Evolutionary conservation across 2,113 vertebrate genomes (phyloP).

Genomic region (Sturnira hondurensis): DNA sequence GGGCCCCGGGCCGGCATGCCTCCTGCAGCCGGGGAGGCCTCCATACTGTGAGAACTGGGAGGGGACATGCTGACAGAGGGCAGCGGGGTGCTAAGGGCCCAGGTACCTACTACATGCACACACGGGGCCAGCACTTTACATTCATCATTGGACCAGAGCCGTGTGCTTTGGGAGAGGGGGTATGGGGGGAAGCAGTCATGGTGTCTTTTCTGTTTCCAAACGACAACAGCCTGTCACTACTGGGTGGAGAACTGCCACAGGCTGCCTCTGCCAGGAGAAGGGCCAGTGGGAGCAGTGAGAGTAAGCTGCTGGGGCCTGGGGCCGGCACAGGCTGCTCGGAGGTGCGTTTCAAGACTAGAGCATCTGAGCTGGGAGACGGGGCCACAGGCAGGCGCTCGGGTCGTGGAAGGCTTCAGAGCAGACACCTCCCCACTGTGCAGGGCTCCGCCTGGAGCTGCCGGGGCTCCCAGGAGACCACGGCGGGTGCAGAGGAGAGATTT

Average conservation of each 20-base stretch:
- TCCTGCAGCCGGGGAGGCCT: neutral
- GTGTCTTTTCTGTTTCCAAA: constrained; percentile 58
- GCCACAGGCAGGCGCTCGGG: accelerated
- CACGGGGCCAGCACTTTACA: neutral
- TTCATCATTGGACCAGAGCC: accelerated
- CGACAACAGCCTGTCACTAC: constrained; percentile 41
- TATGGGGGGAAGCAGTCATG: neutral
- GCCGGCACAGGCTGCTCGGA: neutral
- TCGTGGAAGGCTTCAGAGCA: accelerated
- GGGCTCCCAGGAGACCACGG: neutral
- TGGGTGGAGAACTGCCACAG: neutral
- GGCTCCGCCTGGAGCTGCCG: neutral
- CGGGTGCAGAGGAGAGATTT: neutral
- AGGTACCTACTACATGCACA: too few relatives aligned
- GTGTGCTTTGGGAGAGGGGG: neutral
- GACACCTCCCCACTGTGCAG: accelerated
- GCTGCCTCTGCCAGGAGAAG: neutral
- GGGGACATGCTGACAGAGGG: neutral
- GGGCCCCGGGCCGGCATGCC: neutral
- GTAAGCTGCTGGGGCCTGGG: neutral
- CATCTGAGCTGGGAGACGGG: neutral
- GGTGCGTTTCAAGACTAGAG: neutral
- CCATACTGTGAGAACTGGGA: neutral
- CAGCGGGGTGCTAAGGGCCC: neutral
- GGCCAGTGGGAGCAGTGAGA: neutral